Percentiles rank a stretch among this genome's conserved stretches.
Conservation (phyloP, 2,113 vertebrate species). For the Platysteira castanea region DNA sequence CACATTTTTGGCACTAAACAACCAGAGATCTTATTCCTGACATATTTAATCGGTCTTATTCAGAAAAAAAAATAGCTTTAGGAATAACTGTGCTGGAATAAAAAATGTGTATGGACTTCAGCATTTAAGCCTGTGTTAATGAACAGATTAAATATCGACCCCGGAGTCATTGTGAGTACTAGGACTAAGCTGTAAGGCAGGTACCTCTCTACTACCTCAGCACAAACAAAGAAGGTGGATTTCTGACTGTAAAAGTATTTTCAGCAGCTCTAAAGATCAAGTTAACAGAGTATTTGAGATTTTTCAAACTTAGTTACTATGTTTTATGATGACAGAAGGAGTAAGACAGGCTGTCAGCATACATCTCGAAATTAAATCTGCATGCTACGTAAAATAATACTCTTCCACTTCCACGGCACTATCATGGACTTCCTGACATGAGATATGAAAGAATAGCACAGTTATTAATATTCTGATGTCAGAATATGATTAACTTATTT, state of each 20-base stretch:
- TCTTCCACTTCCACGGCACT: not conserved
- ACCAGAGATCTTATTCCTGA: not conserved
- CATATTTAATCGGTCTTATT: not conserved
- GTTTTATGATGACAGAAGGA: not conserved
- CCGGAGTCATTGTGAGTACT: not conserved
- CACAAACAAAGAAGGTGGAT: not conserved
- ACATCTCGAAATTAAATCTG: not conserved
- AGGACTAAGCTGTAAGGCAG: not conserved
- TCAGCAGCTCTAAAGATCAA: not conserved
- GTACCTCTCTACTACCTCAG: not conserved
- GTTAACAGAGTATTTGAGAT: not conserved
- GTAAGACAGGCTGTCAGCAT: not conserved
- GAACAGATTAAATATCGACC: not conserved
- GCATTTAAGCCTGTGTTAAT: not conserved
- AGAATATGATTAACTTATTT: not conserved
- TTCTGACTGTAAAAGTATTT: not conserved
- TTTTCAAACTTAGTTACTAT: not conserved
- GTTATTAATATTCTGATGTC: not conserved
- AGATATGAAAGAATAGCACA: not conserved
- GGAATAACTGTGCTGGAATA: not conserved
- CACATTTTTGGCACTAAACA: not conserved
- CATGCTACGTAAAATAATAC: not conserved
- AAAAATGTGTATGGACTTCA: not conserved
- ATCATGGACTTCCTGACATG: not conserved
- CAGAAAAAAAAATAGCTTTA: not conserved